phyloP scores from a whole-genome alignment of 2,888 invertebrate species.

The Meiosimyza decipiens region DNA sequence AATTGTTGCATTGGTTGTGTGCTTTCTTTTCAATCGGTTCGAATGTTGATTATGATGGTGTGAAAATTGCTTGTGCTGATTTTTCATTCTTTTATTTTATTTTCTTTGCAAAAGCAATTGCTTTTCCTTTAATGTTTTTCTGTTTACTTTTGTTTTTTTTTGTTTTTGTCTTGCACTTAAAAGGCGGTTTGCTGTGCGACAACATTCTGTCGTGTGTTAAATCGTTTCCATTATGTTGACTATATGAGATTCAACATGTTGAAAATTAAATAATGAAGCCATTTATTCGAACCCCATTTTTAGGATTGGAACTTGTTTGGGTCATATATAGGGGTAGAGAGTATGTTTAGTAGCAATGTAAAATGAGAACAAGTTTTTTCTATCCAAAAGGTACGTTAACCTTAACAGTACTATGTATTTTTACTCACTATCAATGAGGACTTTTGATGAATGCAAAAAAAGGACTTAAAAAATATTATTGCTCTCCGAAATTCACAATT shows the following conservation, averaged over 20 bases:
- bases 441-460: no score
- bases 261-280: slow-evolving; percentile 27
- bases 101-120: slow-evolving; percentile 6
- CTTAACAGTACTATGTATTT: no score
- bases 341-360: no score
- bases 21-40: slow-evolving; percentile 26
- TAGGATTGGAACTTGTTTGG: neutral
- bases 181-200: neutral
- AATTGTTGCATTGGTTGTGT: no score
- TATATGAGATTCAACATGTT: slow-evolving; percentile 12
- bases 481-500: no score
- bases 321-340: no score
- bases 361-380: no score
- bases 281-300: neutral
- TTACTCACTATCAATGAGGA: no score
- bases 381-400: no score
- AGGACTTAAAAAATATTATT: no score
- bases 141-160: neutral
- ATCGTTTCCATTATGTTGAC: slow-evolving; percentile 21
- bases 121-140: neutral
- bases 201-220: slow-evolving; percentile 1
- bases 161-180: neutral
- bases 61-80: slow-evolving; percentile 48
- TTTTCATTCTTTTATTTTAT: slow-evolving; percentile 22
- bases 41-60: slow-evolving; percentile 44